These are phyloP conservation scores for Epirrita christyi DNA, from an alignment of 2,888 invertebrate genomes.

Conservation along the genomic window DNA sequence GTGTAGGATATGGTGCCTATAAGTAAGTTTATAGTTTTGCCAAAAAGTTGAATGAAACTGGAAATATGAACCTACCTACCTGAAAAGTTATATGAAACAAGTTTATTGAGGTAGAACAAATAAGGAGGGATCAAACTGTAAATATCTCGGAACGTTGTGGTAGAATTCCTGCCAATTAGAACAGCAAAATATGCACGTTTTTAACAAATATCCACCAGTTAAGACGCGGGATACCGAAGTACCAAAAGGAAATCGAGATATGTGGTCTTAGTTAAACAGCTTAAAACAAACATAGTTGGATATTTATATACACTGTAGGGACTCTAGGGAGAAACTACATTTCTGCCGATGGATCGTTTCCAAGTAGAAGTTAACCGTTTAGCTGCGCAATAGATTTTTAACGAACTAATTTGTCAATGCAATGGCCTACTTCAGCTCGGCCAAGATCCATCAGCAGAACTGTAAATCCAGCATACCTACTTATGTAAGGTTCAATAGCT, in stretches of 20 bases:
- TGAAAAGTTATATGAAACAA: not conserved
- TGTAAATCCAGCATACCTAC: too few species aligned
- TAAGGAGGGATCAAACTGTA: slow-evolving; percentile 14
- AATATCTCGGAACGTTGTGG: slow-evolving; percentile 16
- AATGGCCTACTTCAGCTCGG: too few species aligned
- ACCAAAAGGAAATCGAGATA: slow-evolving; percentile 6
- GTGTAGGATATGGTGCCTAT: not conserved
- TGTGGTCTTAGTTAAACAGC: slow-evolving; percentile 3
- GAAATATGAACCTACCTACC: not conserved
- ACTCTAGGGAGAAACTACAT: too few species aligned
- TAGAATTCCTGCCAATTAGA: slow-evolving; percentile 21
- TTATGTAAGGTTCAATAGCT: too few species aligned
- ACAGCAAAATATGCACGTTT: slow-evolving; percentile 19
- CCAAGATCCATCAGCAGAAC: too few species aligned
- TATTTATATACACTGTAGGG: too few species aligned
- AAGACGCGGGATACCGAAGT: slow-evolving; percentile 11
- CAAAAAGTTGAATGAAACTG: not conserved
- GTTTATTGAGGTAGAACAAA: not conserved
- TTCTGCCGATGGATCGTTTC: too few species aligned
- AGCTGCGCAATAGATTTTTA: too few species aligned
- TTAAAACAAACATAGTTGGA: not conserved
- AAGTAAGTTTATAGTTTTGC: not conserved
- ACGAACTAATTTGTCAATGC: too few species aligned
- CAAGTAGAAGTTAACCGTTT: too few species aligned
- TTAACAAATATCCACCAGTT: slow-evolving; percentile 29